Conservation (phyloP, 2,113 vertebrate genomes). For the Bujurquina vittata region DNA sequence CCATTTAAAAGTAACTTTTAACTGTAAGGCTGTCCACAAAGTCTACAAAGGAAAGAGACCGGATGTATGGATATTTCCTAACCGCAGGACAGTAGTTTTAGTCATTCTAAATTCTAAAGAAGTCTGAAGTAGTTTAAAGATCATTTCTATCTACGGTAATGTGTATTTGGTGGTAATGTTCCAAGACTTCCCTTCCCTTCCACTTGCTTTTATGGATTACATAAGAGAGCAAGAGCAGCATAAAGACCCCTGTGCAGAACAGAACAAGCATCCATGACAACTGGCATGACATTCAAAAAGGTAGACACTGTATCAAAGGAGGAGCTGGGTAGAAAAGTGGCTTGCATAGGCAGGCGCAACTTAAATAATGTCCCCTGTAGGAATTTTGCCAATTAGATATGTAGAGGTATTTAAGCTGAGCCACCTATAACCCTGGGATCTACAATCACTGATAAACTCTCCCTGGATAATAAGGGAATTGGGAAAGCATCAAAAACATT, state of each 20-base stretch:
- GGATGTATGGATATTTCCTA: not conserved
- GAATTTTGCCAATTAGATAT: not conserved
- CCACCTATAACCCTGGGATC: too few relatives aligned
- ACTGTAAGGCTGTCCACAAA: not conserved
- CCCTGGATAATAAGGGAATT: too few relatives aligned
- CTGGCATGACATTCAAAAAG: not conserved
- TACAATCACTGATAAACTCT: too few relatives aligned
- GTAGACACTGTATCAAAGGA: not conserved
- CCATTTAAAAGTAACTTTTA: not conserved
- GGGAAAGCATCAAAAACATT: too few relatives aligned
- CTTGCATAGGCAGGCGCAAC: not conserved
- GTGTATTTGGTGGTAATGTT: not conserved
- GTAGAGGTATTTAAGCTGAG: too few relatives aligned
- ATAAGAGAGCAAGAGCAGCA: not conserved
- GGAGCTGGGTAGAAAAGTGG: not conserved
- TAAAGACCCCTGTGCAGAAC: not conserved
- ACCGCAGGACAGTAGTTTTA: not conserved
- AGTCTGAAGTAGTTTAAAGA: not conserved
- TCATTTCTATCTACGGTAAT: not conserved
- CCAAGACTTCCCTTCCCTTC: not conserved
- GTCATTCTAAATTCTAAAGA: not conserved
- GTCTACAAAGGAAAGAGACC: not conserved
- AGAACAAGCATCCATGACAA: too few relatives aligned
- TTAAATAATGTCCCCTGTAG: too few relatives aligned
- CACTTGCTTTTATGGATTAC: not conserved